Conservation (phyloP, 2,888 invertebrate species). For the Gymnoscelis rufifasciata region DNA sequence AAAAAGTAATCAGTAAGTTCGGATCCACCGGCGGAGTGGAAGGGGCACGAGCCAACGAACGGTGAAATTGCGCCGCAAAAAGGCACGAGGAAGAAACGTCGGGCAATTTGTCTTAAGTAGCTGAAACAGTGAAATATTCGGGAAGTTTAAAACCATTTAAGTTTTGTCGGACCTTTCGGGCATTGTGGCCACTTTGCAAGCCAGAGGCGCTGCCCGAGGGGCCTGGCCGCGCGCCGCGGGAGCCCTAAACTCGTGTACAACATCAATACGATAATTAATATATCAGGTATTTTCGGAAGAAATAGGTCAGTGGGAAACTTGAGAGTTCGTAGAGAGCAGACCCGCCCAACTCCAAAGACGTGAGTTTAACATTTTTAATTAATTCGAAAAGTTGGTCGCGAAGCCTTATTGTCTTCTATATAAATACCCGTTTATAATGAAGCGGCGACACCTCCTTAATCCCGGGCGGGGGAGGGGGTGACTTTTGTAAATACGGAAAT, state of each 20-base stretch:
- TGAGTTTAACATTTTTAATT: slow-evolving; percentile 53
- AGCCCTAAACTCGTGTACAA: not conserved
- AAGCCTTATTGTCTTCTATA: slow-evolving; percentile 41
- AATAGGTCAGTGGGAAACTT: not conserved
- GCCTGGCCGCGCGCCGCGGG: not conserved
- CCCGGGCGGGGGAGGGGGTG: slow-evolving; percentile 28
- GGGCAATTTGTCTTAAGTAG: slow-evolving; percentile 70
- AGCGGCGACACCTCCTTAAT: slow-evolving; percentile 43
- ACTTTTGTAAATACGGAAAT: slow-evolving; percentile 60
- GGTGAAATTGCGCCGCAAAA: slow-evolving; percentile 62
- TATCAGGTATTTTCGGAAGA: not conserved
- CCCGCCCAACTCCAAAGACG: slow-evolving; percentile 32
- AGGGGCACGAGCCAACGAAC: slow-evolving; percentile 47
- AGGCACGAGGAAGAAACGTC: slow-evolving; percentile 37
- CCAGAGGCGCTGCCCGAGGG: too few species aligned
- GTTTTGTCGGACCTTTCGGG: slow-evolving; percentile 49
- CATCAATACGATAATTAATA: not conserved
- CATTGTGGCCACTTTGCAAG: slow-evolving; percentile 12
- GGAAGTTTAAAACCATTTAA: slow-evolving; percentile 66
- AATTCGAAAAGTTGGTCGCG: slow-evolving; percentile 55
- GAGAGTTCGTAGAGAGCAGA: slow-evolving; percentile 20
- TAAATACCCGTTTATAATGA: slow-evolving; percentile 49
- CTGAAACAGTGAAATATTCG: slow-evolving; percentile 69
- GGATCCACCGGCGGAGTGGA: slow-evolving; percentile 27
- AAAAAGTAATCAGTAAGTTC: slow-evolving; percentile 27